These are phyloP conservation scores for Rhodeus uyekii DNA, from an alignment of 2,797 vertebrate genomes.

Conservation along the genomic window DNA sequence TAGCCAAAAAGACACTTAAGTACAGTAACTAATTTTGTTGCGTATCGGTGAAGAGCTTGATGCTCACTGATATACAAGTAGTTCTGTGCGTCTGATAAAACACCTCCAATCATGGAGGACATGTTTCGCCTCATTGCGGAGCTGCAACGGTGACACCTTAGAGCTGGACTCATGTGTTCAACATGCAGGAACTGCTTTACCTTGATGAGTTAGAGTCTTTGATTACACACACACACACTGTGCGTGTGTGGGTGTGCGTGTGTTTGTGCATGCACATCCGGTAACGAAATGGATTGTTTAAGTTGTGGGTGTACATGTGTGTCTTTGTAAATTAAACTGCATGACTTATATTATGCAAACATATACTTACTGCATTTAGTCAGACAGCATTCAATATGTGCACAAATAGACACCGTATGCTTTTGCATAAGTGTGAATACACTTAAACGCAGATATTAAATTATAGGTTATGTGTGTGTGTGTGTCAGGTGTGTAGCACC, in stretches of 20 bases:
- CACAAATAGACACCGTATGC: not conserved
- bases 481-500: slow-evolving; percentile 47
- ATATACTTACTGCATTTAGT: not conserved
- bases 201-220: slow-evolving; percentile 62
- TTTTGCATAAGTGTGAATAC: slow-evolving; percentile 32
- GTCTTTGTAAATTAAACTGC: slow-evolving; percentile 43
- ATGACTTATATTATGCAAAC: not conserved
- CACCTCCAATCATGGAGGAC: slow-evolving; percentile 14
- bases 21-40: not conserved
- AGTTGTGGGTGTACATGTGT: slow-evolving; percentile 33
- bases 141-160: slow-evolving; percentile 63
- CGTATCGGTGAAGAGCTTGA: not conserved
- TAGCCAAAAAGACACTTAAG: not conserved
- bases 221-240: slow-evolving; percentile 56
- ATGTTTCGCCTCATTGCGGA: slow-evolving; percentile 64
- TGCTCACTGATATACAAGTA: slow-evolving; percentile 12
- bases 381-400: not conserved
- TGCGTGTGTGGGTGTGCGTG: slow-evolving; percentile 30
- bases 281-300: not conserved
- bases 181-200: slow-evolving; percentile 57
- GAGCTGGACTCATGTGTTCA: slow-evolving; percentile 62
- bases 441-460: slow-evolving; percentile 13
- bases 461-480: slow-evolving; percentile 26
- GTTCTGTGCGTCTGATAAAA: slow-evolving; percentile 26
- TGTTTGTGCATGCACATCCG: slow-evolving; percentile 39